A percentile compares a stretch with the other conserved stretches of the same genome.
These are phyloP conservation scores for Amphiprion clarkii DNA, from an alignment of 2,797 vertebrate genomes.

Conservation along the genomic window DNA sequence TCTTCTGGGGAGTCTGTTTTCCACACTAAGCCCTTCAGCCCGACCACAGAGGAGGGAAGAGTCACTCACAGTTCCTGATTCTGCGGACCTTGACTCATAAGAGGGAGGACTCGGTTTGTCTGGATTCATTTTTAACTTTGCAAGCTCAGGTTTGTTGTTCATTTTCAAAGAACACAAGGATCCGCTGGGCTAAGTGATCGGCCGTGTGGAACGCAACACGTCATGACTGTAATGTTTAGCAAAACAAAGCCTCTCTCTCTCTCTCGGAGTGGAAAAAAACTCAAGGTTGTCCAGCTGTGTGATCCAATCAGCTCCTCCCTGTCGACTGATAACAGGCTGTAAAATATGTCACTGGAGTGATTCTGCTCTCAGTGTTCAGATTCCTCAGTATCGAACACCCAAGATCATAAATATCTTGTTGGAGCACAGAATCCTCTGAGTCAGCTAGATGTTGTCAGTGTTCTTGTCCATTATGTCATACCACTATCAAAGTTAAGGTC, in stretches of 20 bases:
- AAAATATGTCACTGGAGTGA: constrained; percentile 35
- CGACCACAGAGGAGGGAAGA: neutral
- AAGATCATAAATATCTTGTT: constrained; percentile 42
- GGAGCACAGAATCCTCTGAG: constrained; percentile 6
- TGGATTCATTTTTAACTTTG: constrained; percentile 68
- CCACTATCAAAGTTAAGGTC: constrained; percentile 13
- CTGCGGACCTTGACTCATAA: constrained; percentile 70
- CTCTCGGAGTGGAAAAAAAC: constrained; percentile 57
- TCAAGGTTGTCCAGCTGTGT: constrained; percentile 44
- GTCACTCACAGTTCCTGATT: constrained; percentile 51
- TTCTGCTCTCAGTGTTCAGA: neutral
- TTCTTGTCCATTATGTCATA: constrained; percentile 36
- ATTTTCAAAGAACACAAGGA: neutral
- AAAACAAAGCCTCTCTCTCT: constrained; percentile 36
- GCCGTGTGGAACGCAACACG: neutral
- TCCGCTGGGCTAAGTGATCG: constrained; percentile 1
- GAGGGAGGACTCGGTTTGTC: constrained; percentile 31
- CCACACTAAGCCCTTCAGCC: constrained; percentile 22
- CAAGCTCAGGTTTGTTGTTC: constrained; percentile 26
- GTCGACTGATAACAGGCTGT: constrained; percentile 66
- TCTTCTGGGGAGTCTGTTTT: constrained; percentile 39
- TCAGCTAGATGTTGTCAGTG: neutral
- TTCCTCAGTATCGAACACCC: constrained; percentile 4
- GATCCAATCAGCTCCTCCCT: constrained; percentile 35
- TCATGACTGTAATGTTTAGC: constrained; percentile 17